Evolutionary conservation across 37 sponge, comb jelly and placozoan genomes (phyloP).

Genomic region (Cladorhizidae sp.): DNA sequence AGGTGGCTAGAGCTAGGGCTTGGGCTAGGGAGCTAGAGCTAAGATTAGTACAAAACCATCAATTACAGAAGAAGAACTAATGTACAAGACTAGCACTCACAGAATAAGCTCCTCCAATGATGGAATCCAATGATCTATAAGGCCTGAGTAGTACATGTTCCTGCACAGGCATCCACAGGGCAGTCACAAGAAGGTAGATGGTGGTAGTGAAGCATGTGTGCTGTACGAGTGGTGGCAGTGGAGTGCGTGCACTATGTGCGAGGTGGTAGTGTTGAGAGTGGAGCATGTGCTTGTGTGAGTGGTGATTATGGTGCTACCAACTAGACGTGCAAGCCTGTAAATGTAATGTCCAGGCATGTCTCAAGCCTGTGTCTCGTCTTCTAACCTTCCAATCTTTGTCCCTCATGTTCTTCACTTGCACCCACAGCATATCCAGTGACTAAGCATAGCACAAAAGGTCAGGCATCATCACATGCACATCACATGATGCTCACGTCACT

Average conservation of each 20-base stretch:
- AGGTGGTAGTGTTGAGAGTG: too few species aligned
- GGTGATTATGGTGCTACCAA: too few species aligned
- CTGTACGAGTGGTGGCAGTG: too few species aligned
- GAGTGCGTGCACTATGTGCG: too few species aligned
- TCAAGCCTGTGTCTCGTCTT: not conserved
- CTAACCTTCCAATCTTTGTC: conserved; percentile 88
- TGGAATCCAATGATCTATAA: conserved; percentile 50
- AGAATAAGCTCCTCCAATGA: conserved; percentile 52
- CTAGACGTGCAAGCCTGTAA: too few species aligned
- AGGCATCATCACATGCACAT: not conserved
- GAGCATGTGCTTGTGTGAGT: too few species aligned
- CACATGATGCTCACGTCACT: conserved; percentile 54
- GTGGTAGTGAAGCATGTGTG: too few species aligned
- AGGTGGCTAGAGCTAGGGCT: too few species aligned
- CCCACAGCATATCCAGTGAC: conserved; percentile 84
- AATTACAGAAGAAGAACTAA: too few species aligned
- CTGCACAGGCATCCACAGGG: too few species aligned
- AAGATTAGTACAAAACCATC: too few species aligned
- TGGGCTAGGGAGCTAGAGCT: not conserved
- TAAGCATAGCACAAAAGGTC: not conserved
- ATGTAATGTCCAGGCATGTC: not conserved
- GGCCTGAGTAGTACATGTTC: conserved; percentile 49
- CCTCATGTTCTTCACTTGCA: conserved; percentile 84
- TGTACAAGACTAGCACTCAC: conserved; percentile 24
- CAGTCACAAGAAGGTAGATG: too few species aligned